Percentiles rank a stretch among this genome's conserved stretches.
These are phyloP conservation scores for Thermophis baileyi DNA, from an alignment of 2,113 vertebrate species.

Conservation along the genomic window DNA sequence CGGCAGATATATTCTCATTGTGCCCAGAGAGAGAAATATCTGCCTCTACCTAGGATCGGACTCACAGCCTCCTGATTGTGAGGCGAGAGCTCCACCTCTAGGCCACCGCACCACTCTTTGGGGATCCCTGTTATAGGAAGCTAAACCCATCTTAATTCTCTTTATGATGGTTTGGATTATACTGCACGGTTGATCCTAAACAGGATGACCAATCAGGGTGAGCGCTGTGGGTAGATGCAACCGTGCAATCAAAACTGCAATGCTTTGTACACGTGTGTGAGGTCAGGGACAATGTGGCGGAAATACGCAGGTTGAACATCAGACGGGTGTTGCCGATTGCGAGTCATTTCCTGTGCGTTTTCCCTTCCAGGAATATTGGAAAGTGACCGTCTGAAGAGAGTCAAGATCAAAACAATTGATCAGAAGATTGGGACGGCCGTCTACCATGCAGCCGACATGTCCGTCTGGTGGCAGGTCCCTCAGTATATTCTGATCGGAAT, in stretches of 20 bases:
- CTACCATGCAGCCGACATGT: slow-evolving; percentile 86
- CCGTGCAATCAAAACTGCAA: not conserved
- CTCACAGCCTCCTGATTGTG: no score
- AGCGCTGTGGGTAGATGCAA: not conserved
- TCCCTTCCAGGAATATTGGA: slow-evolving; percentile 84
- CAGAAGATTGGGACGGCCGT: slow-evolving; percentile 84
- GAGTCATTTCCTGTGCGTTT: not conserved
- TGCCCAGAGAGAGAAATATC: no score
- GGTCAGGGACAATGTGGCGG: not conserved
- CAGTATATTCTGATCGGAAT: slow-evolving; percentile 95
- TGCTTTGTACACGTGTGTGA: not conserved
- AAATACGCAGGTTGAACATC: rapidly evolving
- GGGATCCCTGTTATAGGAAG: no score
- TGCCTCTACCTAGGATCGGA: no score
- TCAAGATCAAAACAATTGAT: slow-evolving; percentile 74
- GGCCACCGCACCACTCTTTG: no score
- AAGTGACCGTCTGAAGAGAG: slow-evolving; percentile 85
- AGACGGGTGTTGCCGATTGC: not conserved
- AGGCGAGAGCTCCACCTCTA: no score
- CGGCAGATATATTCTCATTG: no score
- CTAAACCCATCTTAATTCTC: not conserved
- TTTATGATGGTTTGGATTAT: not conserved
- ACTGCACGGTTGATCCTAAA: not conserved
- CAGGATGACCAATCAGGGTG: no score
- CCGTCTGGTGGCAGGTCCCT: slow-evolving; percentile 98